Percentiles rank a stretch among this genome's conserved stretches.
Conservation (phyloP, 2,797 vertebrate genomes). For the Mustela erminea region DNA sequence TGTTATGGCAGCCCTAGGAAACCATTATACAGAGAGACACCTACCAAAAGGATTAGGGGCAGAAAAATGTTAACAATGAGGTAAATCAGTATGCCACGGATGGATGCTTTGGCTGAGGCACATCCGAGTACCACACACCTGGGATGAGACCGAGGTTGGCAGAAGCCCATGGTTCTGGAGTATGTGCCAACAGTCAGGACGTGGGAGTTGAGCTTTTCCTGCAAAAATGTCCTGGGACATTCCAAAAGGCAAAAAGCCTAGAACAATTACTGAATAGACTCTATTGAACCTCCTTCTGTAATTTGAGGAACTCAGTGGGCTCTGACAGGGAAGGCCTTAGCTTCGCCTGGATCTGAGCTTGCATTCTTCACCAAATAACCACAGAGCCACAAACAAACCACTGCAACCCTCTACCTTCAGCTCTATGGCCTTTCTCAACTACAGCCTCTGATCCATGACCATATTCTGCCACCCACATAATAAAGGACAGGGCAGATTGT, state of each 20-base stretch:
- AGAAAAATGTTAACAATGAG: constrained; percentile 11
- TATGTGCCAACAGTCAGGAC: not conserved
- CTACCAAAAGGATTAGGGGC: not conserved
- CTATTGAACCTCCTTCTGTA: constrained; percentile 25
- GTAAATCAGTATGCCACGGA: not conserved
- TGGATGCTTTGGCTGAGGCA: not conserved
- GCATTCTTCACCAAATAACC: constrained; percentile 4
- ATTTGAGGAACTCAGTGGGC: constrained; percentile 36
- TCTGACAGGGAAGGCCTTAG: not conserved
- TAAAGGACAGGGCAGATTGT: not conserved
- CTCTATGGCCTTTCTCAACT: not conserved
- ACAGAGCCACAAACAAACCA: not conserved
- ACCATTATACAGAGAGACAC: not conserved
- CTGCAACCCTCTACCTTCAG: not conserved
- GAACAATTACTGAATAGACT: constrained; percentile 45
- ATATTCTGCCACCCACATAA: not conserved
- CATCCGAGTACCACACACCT: not conserved
- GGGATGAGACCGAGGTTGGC: not conserved
- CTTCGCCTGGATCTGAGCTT: not conserved
- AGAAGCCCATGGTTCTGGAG: not conserved
- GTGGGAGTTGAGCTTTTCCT: not conserved
- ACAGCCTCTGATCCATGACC: not conserved
- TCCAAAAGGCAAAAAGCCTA: constrained; percentile 48
- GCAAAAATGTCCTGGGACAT: not conserved
- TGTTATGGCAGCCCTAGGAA: not conserved